phyloP scores from a whole-genome alignment of 2,888 invertebrate species.

The Drosophila longiperda region DNA sequence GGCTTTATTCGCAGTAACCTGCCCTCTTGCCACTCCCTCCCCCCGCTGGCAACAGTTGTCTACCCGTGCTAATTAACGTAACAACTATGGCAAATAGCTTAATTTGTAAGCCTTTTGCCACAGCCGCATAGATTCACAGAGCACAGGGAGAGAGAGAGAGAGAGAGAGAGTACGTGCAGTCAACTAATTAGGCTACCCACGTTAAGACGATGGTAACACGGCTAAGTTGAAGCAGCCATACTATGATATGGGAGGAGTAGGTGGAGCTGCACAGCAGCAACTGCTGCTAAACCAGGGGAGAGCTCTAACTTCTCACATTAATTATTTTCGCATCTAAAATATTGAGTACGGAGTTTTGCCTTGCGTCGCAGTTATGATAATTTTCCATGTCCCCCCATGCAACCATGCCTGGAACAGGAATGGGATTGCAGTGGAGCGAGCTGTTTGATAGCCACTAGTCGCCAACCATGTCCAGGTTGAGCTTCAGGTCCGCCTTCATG shows the following conservation, averaged over 20 bases:
- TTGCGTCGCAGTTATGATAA: conserved; percentile 66
- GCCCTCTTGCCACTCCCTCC: too few relatives aligned
- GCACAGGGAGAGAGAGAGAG: conserved; percentile 6
- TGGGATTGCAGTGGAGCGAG: conserved; percentile 10
- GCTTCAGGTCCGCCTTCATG: conserved; percentile 8
- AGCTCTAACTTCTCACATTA: conserved; percentile 72
- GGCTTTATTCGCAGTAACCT: neutral
- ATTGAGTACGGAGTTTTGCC: conserved; percentile 59
- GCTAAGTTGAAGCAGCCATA: neutral
- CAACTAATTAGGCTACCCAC: conserved; percentile 65
- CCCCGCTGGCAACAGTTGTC: conserved; percentile 1
- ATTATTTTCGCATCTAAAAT: conserved; percentile 75
- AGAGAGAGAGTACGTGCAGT: conserved; percentile 59
- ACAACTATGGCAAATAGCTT: conserved; percentile 68
- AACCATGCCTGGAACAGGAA: neutral
- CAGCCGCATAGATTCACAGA: conserved; percentile 6
- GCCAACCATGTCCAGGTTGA: conserved; percentile 14
- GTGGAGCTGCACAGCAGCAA: conserved; percentile 7
- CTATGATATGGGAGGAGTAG: neutral
- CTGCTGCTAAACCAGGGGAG: neutral
- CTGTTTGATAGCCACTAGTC: conserved; percentile 20
- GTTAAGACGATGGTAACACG: conserved; percentile 49
- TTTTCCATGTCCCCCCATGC: conserved; percentile 40
- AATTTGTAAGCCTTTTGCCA: conserved; percentile 66
- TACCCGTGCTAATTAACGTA: conserved; percentile 57